phyloP scores from a whole-genome alignment of 2,797 vertebrate species.

The Sphenopsis melanotis region DNA sequence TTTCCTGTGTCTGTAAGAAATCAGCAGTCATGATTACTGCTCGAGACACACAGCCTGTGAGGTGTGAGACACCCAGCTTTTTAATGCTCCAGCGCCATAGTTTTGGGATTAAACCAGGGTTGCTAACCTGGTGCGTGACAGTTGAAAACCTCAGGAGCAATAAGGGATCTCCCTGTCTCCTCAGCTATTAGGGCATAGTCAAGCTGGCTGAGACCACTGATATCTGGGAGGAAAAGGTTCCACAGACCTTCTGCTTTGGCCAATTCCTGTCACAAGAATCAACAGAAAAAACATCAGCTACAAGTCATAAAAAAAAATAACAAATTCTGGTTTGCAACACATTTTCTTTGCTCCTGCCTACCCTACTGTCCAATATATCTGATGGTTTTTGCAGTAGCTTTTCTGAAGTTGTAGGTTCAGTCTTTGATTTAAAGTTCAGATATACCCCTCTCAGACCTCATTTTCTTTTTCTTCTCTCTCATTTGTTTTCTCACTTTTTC shows the following conservation, averaged over 20 bases:
- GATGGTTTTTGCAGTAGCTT: background rate
- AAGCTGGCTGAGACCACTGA: slow-evolving; percentile 87
- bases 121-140: slow-evolving; percentile 91
- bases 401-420: background rate
- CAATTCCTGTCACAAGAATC: slow-evolving; percentile 73
- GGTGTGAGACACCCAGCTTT: background rate
- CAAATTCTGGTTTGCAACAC: background rate
- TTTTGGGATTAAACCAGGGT: background rate
- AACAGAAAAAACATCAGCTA: background rate
- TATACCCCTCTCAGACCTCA: background rate
- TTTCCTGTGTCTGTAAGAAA: slow-evolving; percentile 87
- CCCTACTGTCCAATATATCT: background rate
- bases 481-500: background rate
- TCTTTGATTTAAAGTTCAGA: background rate
- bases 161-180: slow-evolving; percentile 85
- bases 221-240: slow-evolving; percentile 90
- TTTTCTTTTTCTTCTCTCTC: background rate
- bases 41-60: background rate
- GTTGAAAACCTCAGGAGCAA: slow-evolving; percentile 90
- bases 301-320: background rate
- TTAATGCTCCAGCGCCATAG: background rate
- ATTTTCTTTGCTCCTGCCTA: background rate
- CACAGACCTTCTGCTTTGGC: slow-evolving; percentile 86
- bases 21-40: background rate
- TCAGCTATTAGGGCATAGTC: slow-evolving; percentile 93